Conservation (phyloP, 2,113 vertebrate species). For the Orthonyx spaldingii region DNA sequence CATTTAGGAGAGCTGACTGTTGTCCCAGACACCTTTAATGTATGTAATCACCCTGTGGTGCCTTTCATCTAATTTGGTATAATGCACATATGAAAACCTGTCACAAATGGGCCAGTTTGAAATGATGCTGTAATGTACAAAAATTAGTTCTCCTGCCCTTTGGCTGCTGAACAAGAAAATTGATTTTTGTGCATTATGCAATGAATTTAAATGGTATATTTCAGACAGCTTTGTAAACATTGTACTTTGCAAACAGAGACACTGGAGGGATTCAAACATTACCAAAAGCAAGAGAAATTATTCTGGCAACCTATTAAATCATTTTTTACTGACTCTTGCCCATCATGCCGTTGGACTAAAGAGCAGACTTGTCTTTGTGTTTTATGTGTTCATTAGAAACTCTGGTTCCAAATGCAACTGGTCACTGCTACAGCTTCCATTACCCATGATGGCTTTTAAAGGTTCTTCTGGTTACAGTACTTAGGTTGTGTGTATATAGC, state of each 20-base stretch:
- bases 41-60: not conserved
- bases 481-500: not conserved
- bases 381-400: not conserved
- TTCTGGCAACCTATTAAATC: not conserved
- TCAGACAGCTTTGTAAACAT: conserved; percentile 38
- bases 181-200: conserved; percentile 31
- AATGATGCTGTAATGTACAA: not conserved
- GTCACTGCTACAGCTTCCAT: not conserved
- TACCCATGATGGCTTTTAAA: not conserved
- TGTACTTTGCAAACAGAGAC: not conserved
- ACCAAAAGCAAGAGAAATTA: not conserved
- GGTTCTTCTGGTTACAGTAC: not conserved
- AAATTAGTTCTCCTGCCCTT: conserved; percentile 42
- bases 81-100: conserved; percentile 14
- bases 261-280: not conserved
- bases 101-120: conserved; percentile 3
- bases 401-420: not conserved
- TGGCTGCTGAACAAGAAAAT: conserved; percentile 45
- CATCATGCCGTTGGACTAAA: not conserved
- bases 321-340: conserved; percentile 1
- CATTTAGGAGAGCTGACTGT: not conserved
- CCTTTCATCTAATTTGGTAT: not conserved
- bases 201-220: conserved; percentile 42
- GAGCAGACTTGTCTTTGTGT: not conserved
- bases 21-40: not conserved